Evolutionary conservation across 1,140 invertebrate species (phyloP).

Genomic region (Listronotus oregonensis): DNA sequence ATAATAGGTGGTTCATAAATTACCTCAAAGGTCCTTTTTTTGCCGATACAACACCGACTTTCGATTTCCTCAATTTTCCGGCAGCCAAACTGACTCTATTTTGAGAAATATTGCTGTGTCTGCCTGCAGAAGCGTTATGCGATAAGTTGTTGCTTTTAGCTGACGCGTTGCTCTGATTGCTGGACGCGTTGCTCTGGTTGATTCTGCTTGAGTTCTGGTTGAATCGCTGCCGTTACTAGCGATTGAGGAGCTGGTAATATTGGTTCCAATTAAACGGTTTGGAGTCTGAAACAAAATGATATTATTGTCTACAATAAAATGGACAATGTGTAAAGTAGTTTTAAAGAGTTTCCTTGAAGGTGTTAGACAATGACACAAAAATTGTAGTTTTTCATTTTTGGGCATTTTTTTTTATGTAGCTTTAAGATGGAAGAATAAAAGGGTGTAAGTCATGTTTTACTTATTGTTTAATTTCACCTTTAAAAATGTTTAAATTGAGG

Average conservation of each 20-base stretch:
- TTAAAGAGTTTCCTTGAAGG: no score
- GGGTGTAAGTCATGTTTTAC: no score
- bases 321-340: no score
- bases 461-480: no score
- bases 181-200: background rate
- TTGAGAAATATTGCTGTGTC: constrained; percentile 7
- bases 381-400: background rate
- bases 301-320: no score
- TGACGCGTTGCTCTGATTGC: background rate
- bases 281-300: constrained; percentile 2
- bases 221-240: background rate
- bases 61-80: background rate
- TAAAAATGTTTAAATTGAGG: no score
- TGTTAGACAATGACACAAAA: no score
- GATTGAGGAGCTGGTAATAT: background rate
- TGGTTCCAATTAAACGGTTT: background rate
- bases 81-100: background rate
- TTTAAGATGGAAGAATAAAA: no score
- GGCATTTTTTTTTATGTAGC: no score
- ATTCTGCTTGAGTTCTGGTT: background rate
- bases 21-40: constrained; percentile 5
- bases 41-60: background rate
- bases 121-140: background rate
- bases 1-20: background rate
- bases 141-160: background rate